Conservation (phyloP, 2,797 vertebrate genomes). For the Todus mexicanus region DNA sequence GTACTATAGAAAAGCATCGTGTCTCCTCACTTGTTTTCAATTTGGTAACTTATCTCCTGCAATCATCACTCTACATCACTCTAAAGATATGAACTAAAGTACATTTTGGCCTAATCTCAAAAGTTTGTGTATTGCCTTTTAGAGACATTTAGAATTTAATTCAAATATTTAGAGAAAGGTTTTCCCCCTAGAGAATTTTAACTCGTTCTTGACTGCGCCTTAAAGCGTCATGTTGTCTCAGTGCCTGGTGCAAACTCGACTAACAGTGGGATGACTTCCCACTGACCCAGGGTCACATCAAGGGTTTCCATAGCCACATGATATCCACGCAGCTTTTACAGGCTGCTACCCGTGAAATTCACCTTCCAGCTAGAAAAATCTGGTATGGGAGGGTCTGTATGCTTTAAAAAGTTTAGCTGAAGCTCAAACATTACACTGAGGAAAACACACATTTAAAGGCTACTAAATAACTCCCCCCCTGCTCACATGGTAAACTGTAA, state of each 20-base stretch:
- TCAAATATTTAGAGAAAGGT: not conserved
- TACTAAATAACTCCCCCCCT: not conserved
- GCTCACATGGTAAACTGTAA: fast-evolving
- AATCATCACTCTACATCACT: not conserved
- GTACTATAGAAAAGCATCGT: not conserved
- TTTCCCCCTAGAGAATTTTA: not conserved
- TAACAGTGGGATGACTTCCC: not conserved
- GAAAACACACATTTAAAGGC: not conserved
- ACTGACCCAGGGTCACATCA: not conserved
- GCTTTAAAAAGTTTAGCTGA: not conserved
- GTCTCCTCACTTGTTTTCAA: not conserved
- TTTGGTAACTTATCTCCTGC: not conserved
- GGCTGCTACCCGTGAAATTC: not conserved
- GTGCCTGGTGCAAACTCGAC: not conserved
- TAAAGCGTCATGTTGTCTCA: too few relatives aligned
- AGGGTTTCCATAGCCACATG: not conserved
- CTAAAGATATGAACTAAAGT: not conserved
- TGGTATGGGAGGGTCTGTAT: fast-evolving
- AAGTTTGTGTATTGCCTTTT: not conserved
- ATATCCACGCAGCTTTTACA: not conserved
- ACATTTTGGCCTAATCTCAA: not conserved
- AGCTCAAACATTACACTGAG: not conserved
- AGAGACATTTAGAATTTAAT: not conserved
- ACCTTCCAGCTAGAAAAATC: not conserved
- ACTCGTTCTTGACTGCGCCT: not conserved